A percentile compares a stretch with the other conserved stretches of the same genome.
Conservation (phyloP, 2,888 invertebrate genomes). For the Euplagia quadripunctaria region DNA sequence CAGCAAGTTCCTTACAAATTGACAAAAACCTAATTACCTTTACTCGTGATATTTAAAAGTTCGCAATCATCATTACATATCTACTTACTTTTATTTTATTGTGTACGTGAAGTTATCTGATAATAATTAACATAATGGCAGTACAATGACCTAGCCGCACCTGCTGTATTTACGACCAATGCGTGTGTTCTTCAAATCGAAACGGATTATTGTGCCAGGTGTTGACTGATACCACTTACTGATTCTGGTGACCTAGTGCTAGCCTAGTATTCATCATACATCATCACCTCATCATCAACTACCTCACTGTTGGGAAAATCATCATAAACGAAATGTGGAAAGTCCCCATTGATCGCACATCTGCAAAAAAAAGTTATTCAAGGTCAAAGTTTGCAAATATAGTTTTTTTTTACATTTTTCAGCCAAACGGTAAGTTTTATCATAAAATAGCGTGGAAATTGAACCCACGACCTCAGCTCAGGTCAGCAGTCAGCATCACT, state of each 20-base stretch:
- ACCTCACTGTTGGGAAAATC: no score
- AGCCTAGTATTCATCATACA: neutral
- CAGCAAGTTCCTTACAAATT: neutral
- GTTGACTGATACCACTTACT: conserved; percentile 6
- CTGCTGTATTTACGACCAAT: conserved; percentile 11
- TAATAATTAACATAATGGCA: conserved; percentile 21
- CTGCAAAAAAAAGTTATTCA: no score
- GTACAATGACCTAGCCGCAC: conserved; percentile 22
- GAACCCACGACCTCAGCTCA: no score
- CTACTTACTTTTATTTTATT: conserved; percentile 3
- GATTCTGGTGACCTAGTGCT: conserved; percentile 3
- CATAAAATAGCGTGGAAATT: no score
- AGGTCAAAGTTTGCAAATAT: no score
- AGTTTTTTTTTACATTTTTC: no score
- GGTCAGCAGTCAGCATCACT: no score
- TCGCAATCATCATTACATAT: conserved; percentile 15
- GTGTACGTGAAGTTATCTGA: conserved; percentile 19
- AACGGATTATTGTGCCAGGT: conserved; percentile 2
- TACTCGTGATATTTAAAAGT: conserved; percentile 15
- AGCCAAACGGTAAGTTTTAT: no score
- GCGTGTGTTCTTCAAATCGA: conserved; percentile 1
- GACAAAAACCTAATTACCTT: conserved; percentile 12
- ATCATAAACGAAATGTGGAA: no score
- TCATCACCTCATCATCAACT: neutral
- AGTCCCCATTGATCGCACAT: no score